Conservation (phyloP, 2,797 vertebrate species). For the Crocodylus rhombifer region DNA sequence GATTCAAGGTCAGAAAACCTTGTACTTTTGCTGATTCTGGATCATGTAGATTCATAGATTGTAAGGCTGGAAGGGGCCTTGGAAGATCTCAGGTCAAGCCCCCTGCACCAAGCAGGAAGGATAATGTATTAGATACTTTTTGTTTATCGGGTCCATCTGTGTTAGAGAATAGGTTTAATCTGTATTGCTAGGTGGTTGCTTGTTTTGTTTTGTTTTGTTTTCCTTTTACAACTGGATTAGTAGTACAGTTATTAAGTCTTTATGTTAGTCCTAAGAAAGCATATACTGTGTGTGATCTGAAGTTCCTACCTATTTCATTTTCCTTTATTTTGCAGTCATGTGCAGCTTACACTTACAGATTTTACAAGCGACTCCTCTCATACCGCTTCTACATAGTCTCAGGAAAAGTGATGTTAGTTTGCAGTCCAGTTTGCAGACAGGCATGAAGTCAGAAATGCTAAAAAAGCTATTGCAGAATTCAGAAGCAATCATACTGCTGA, state of each 20-base stretch:
- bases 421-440: not conserved
- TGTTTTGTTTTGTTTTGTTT: constrained; percentile 27
- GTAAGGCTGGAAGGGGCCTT: too few relatives aligned
- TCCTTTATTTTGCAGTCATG: not conserved
- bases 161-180: not conserved
- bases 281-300: not conserved
- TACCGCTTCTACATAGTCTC: not conserved
- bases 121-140: not conserved
- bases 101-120: too few relatives aligned
- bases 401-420: not conserved
- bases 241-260: constrained; percentile 1
- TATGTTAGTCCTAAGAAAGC: not conserved
- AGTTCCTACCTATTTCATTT: not conserved
- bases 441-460: not conserved
- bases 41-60: not conserved
- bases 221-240: not conserved
- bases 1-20: constrained; percentile 9
- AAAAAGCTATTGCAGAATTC: rapidly evolving
- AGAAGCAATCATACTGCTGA: rapidly evolving
- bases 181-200: not conserved
- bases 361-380: not conserved
- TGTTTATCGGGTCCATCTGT: constrained; percentile 12
- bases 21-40: constrained; percentile 6
- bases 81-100: too few relatives aligned
- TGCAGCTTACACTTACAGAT: not conserved